These are phyloP conservation scores for Augiades crinisus DNA, from an alignment of 2,888 invertebrate species.

Conservation along the genomic window DNA sequence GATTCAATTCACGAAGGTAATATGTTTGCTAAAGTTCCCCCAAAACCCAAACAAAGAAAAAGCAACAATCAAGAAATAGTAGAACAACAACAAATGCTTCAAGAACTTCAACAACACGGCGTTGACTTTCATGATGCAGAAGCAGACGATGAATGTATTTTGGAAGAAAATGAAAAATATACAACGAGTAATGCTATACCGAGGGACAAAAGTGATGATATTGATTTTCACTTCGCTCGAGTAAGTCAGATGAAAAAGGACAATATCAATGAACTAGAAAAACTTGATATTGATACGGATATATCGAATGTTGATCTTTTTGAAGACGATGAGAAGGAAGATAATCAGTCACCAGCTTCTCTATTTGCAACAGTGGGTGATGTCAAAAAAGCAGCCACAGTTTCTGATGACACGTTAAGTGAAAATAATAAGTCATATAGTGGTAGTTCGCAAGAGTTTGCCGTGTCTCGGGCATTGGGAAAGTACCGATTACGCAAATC, in stretches of 20 bases:
- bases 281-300: conserved; percentile 81
- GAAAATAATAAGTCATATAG: conserved; percentile 80
- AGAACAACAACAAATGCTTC: conserved; percentile 72
- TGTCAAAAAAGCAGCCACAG: conserved; percentile 82
- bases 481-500: conserved; percentile 89
- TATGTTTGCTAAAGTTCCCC: conserved; percentile 84
- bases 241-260: conserved; percentile 78
- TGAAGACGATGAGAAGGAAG: conserved; percentile 83
- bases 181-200: conserved; percentile 48
- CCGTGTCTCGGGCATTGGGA: conserved; percentile 90
- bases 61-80: conserved; percentile 73
- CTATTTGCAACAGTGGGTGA: conserved; percentile 90
- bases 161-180: conserved; percentile 63
- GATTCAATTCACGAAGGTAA: conserved; percentile 84
- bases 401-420: conserved; percentile 82
- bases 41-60: conserved; percentile 69
- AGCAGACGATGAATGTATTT: conserved; percentile 54
- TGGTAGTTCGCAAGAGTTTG: conserved; percentile 90
- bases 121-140: conserved; percentile 60
- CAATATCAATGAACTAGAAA: conserved; percentile 70
- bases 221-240: conserved; percentile 77
- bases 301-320: conserved; percentile 80
- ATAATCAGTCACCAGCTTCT: conserved; percentile 83
- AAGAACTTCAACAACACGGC: conserved; percentile 72
- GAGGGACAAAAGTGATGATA: conserved; percentile 74